Conservation (phyloP, 1,140 invertebrate genomes). For the Trichonephila clavipes region DNA sequence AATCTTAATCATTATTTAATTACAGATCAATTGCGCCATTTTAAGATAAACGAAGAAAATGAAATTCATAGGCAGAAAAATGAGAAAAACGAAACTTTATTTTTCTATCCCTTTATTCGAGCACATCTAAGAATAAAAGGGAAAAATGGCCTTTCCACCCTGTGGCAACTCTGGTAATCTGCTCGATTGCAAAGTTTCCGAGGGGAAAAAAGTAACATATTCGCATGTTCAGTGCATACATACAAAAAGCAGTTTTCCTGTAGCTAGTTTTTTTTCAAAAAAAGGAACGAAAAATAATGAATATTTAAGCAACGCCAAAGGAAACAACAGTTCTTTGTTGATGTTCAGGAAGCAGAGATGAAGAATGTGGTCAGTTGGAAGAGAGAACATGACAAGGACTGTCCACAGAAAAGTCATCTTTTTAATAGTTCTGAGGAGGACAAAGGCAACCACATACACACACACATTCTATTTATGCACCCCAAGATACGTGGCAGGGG, state of each 20-base stretch:
- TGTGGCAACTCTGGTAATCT: neutral
- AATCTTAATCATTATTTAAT: neutral
- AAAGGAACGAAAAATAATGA: neutral
- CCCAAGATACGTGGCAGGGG: neutral
- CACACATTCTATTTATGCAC: neutral
- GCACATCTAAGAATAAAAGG: neutral
- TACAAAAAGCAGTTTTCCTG: neutral
- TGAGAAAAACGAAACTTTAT: neutral
- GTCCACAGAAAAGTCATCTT: conserved; percentile 20
- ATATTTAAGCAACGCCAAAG: conserved; percentile 20
- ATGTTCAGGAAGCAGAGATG: conserved; percentile 35
- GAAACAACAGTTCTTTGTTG: conserved; percentile 34
- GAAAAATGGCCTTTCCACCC: neutral
- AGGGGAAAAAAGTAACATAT: neutral
- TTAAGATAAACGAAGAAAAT: neutral
- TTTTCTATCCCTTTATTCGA: neutral
- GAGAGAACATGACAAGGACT: neutral
- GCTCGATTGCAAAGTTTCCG: conserved; percentile 21
- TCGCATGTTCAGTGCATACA: neutral
- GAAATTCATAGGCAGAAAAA: neutral
- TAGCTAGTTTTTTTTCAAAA: neutral
- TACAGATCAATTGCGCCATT: neutral
- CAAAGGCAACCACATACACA: neutral
- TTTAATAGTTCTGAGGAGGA: neutral
- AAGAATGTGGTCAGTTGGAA: conserved; percentile 10